A percentile compares a stretch with the other conserved stretches of the same genome.
Evolutionary conservation across 2,113 vertebrate genomes (phyloP).

Genomic region (Meriones unguiculatus): DNA sequence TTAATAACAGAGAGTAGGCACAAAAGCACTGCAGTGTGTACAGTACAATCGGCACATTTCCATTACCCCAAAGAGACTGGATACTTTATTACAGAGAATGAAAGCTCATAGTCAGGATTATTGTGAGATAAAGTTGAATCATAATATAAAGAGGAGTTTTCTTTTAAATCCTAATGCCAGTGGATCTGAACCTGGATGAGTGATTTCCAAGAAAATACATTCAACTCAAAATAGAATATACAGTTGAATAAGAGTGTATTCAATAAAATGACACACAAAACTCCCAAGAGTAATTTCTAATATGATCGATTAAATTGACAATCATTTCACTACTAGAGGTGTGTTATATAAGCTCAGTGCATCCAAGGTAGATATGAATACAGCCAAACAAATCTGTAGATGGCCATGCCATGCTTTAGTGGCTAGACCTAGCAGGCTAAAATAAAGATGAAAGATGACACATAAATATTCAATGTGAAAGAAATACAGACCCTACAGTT

Average conservation of each 20-base stretch:
- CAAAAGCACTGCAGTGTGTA: background rate
- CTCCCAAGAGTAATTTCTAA: background rate
- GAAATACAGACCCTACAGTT: background rate
- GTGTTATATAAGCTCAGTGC: too few relatives aligned
- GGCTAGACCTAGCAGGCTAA: background rate
- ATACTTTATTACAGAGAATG: background rate
- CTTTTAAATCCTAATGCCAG: background rate
- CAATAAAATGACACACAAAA: too few relatives aligned
- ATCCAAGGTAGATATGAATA: background rate
- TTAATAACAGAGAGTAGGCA: background rate
- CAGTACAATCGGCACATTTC: background rate
- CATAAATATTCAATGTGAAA: background rate
- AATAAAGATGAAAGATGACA: background rate
- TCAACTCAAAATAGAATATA: background rate
- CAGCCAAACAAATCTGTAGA: background rate
- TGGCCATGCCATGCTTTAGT: background rate
- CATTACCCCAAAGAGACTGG: background rate
- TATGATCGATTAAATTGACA: background rate
- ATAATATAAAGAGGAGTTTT: background rate
- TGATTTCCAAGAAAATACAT: too few relatives aligned
- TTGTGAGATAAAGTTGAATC: background rate
- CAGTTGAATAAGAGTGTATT: too few relatives aligned
- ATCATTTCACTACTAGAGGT: background rate
- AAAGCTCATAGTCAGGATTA: background rate
- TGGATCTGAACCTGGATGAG: background rate